phyloP scores from a whole-genome alignment of 2,797 vertebrate species.

The Eupleurogrammus muticus region DNA sequence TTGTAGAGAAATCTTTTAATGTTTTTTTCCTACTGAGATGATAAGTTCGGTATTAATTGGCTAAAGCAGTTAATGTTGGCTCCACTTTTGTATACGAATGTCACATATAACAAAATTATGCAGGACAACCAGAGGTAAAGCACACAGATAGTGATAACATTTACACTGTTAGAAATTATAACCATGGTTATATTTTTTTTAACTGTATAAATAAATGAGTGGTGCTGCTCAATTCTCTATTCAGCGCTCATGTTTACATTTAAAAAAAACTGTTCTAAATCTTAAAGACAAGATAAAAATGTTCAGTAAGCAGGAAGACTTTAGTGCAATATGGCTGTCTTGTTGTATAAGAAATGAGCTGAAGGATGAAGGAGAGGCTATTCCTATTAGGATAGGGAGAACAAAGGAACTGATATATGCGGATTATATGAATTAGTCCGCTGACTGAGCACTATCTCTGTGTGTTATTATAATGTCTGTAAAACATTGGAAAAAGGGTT shows the following conservation, averaged over 20 bases:
- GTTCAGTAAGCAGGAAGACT: not conserved
- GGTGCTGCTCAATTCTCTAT: constrained; percentile 10
- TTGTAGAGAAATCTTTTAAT: not conserved
- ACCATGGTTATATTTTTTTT: constrained; percentile 14
- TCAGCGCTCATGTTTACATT: constrained; percentile 29
- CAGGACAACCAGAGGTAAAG: not conserved
- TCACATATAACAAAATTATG: constrained; percentile 9
- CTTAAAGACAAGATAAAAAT: constrained; percentile 28
- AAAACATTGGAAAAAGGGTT: constrained; percentile 9
- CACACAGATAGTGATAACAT: not conserved
- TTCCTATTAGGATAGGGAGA: constrained; percentile 1
- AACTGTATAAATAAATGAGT: constrained; percentile 15
- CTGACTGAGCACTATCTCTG: not conserved
- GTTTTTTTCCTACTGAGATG: not conserved
- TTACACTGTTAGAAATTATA: not conserved
- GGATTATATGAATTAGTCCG: not conserved
- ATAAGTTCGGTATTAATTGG: not conserved
- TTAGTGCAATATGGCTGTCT: constrained; percentile 9
- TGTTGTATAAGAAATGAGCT: not conserved
- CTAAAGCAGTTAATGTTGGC: not conserved
- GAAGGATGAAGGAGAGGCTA: not conserved
- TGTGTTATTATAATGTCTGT: constrained; percentile 1
- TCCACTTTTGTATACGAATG: not conserved
- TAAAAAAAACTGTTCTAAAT: constrained; percentile 19
- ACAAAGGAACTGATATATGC: not conserved